Evolutionary conservation across 2,797 vertebrate species (phyloP).

Genomic region (Sciaenops ocellatus): DNA sequence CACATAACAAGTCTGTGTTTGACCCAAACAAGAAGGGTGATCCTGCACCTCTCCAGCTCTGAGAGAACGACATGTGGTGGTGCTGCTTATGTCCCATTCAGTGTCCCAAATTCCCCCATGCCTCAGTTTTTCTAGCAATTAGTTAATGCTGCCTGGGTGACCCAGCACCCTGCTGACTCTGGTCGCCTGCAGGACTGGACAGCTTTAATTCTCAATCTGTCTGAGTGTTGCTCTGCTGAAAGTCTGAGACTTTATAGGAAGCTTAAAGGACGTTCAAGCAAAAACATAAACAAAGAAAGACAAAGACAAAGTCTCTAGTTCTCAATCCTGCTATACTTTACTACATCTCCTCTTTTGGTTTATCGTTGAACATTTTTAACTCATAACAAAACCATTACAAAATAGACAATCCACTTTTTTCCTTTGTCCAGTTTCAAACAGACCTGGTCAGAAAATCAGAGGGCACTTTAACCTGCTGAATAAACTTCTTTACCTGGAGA

Average conservation of each 20-base stretch:
- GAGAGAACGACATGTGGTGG: constrained; percentile 18
- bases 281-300: neutral
- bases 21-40: constrained; percentile 25
- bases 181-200: neutral
- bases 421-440: neutral
- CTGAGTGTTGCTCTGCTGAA: constrained; percentile 22
- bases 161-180: constrained; percentile 30
- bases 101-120: constrained; percentile 50
- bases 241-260: neutral
- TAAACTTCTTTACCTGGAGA: no score
- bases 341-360: neutral
- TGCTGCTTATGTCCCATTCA: constrained; percentile 13
- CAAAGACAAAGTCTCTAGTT: neutral
- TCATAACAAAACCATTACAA: neutral
- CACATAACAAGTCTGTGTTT: constrained; percentile 4
- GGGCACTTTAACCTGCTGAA: no score
- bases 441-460: neutral
- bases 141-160: constrained; percentile 64
- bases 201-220: constrained; percentile 43
- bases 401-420: neutral
- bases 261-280: neutral
- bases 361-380: neutral
- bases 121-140: constrained; percentile 57
- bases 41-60: constrained; percentile 28
- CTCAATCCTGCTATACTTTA: neutral